Evolutionary conservation across 2,797 vertebrate genomes (phyloP), one percentile per base, ranked within the genome.

Genomic region (Tarsius wallacei): DNA sequence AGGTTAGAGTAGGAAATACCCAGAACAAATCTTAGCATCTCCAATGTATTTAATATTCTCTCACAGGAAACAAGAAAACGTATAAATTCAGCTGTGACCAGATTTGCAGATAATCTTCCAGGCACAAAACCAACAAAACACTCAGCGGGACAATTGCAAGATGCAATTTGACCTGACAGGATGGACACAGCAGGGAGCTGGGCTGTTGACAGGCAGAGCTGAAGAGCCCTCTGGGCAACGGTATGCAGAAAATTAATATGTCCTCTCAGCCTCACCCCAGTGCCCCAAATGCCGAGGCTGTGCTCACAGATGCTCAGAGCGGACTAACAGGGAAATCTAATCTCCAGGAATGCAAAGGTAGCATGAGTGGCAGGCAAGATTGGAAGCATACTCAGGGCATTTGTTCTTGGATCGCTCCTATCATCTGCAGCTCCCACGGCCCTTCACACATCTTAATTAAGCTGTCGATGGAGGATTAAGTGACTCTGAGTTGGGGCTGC

Each of bases 141-240:
- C 42, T 0, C 36, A 96, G 97, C 77, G 74, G 93, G 93, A 68
- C 42, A 51, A 93, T 36, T 84, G 87, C 74, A 90, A 97, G 96
- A 97, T 95, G 85, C 95, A 96, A 85, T 98, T 59, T 96, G 95
- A 97, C 90, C 87, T 93, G 97, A 94, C 90, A 96, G 59, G 92
- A 90, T 63, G 63, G 93, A 59, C 93, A n/a, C 88, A 51, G 93
- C 42, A 21, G 95, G 96, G 73, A 90, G 33, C 21, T 0, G 57
- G 71, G 83, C 64, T 77, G 83, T 77, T 93, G 86, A 93, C 77
- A 95, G 85, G 87, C 47, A 71, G 77, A 87, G 84, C 87, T 57
- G 51, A 87, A 84, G 42, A 86, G 66, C 70, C 92, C 81, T 87
- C 77, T 86, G 77, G 90, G 95, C 63, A 82, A 66, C 1, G 14